phyloP scores from a whole-genome alignment of 2,797 vertebrate species.

The Coregonus suidteri region DNA sequence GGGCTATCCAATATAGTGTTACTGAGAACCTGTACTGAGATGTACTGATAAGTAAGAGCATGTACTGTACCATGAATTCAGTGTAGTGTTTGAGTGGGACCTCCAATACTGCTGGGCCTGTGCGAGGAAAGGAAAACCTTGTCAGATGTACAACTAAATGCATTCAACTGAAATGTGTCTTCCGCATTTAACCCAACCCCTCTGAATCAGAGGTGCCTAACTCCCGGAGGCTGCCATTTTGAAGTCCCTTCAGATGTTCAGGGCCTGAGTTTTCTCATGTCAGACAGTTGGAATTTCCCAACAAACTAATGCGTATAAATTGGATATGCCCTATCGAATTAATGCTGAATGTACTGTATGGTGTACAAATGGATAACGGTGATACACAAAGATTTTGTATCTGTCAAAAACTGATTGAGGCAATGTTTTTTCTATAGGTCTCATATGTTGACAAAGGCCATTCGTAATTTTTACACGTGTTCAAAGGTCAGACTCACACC shows the following conservation, averaged over 20 bases:
- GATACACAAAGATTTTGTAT: neutral
- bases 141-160: constrained; percentile 40
- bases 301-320: neutral
- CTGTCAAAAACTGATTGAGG: neutral
- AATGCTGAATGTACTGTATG: neutral
- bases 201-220: constrained; percentile 20
- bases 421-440: too few relatives aligned
- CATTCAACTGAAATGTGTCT: too few relatives aligned
- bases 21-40: neutral
- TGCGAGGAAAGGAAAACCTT: constrained; percentile 4
- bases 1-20: neutral
- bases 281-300: neutral
- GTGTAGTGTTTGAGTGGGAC: constrained; percentile 41
- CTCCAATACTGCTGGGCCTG: constrained; percentile 41
- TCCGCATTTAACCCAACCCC: too few relatives aligned
- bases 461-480: neutral
- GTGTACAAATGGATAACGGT: neutral
- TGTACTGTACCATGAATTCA: constrained; percentile 54
- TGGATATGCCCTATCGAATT: neutral
- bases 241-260: constrained; percentile 43
- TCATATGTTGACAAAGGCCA: too few relatives aligned
- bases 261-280: constrained; percentile 47
- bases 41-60: neutral
- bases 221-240: constrained; percentile 35
- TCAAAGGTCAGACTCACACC: constrained; percentile 41